Evolutionary conservation across 1,140 invertebrate genomes (phyloP).

Genomic region (Nilaparvata lugens): DNA sequence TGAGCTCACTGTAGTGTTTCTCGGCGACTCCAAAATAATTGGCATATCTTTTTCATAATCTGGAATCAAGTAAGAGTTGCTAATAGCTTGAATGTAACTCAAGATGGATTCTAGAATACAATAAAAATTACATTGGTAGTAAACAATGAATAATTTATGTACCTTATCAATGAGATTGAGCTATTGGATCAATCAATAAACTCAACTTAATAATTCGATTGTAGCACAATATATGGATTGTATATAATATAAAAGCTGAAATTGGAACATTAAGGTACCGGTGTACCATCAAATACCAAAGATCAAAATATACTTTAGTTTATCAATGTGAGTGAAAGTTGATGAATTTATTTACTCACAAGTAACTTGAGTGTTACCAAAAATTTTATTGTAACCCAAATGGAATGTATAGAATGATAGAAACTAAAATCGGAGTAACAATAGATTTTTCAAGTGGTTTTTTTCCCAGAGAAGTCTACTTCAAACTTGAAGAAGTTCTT

Average conservation of each 20-base stretch:
- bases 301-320: too few species aligned
- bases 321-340: too few species aligned
- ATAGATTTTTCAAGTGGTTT: background rate
- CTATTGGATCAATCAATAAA: background rate
- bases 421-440: background rate
- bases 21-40: constrained; percentile 25
- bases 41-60: constrained; percentile 23
- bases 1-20: constrained; percentile 20
- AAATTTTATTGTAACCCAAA: background rate
- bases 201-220: background rate
- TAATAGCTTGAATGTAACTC: background rate
- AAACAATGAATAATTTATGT: background rate
- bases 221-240: too few species aligned
- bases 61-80: constrained; percentile 9
- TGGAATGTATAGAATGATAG: background rate
- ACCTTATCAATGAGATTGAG: constrained; percentile 2
- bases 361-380: background rate
- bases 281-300: too few species aligned
- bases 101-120: background rate
- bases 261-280: too few species aligned
- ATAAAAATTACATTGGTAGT: background rate
- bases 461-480: background rate
- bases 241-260: too few species aligned
- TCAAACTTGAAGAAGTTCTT: background rate
- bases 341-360: too few species aligned